Evolutionary conservation across 1,140 invertebrate genomes (phyloP), one percentile per base, ranked within the genome.

Genomic region (Lysiphlebus fabarum): DNA sequence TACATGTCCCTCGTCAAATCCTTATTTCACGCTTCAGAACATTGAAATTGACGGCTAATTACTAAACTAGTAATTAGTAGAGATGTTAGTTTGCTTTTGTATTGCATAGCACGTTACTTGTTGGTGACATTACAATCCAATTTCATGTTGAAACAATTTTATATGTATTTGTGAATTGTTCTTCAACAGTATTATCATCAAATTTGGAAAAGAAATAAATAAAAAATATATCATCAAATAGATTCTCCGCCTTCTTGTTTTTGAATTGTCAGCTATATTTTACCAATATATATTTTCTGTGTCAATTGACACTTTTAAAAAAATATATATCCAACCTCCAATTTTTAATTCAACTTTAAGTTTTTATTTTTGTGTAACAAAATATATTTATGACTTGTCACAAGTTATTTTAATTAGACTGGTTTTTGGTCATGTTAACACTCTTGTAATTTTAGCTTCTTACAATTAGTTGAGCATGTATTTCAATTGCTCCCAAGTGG

Each of bases 31-130:
- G 67, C 64, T 69, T 61, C 51, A 58, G 64, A 56, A 51, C 56
- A 48, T 56, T 63, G 62, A 69, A 67, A 70, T 69, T 67, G 65
- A 50, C 62, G 63, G 62, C 61, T 70, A 72, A 69, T 68, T 69
- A 69, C 64, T 43, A 65, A 26, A 59, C 60, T 53, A 68, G 67
- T 69, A 70, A 72, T 70, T 68, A 69, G 67, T 65, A 59, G 59
- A 65, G 65, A 67, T 58, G 67, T 66, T 67, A 64, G 65, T 67
- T 69, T 67, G 65, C 65, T 69, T 67, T 69, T 69, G 67, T 66
- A 63, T 65, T 26, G 17, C 61, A 65, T 59, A 51, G 57, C 50
- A 59, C 65, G 53, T 47, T 26, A 41, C 17, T 26, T 26, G 17
- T 26, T 26, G 17, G 17, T 26, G 17, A 26, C 17, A 26, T 26